A percentile compares a stretch with the other conserved stretches of the same genome.
phyloP scores from a whole-genome alignment of 2,797 vertebrate species.

The Fratercula arctica region DNA sequence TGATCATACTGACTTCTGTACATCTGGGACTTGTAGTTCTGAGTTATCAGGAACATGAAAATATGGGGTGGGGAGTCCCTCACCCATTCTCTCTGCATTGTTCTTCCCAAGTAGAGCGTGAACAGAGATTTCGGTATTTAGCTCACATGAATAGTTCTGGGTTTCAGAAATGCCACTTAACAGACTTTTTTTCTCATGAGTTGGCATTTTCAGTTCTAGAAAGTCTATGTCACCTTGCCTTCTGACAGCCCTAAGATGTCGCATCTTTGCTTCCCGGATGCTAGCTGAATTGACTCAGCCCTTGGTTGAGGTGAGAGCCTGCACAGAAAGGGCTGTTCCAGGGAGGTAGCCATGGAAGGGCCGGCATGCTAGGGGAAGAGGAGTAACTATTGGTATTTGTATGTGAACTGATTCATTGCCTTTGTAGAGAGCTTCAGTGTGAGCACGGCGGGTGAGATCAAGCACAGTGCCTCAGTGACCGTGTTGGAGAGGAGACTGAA shows the following conservation, averaged over 20 bases:
- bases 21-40: neutral
- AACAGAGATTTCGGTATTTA: neutral
- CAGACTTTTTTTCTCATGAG: neutral
- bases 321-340: neutral
- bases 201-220: neutral
- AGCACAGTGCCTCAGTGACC: neutral
- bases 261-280: neutral
- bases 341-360: neutral
- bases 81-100: neutral
- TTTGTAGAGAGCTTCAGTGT: neutral
- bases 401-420: neutral
- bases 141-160: neutral
- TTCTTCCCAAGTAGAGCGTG: neutral
- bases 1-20: neutral
- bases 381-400: neutral
- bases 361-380: accelerated
- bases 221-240: neutral
- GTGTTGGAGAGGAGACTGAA: neutral
- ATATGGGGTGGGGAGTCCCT: neutral
- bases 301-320: neutral
- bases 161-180: neutral
- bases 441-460: neutral
- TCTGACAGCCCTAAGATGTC: neutral
- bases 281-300: neutral
- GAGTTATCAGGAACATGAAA: neutral